Percentiles rank a stretch among this genome's conserved stretches.
Evolutionary conservation across 2,797 vertebrate genomes (phyloP).

Genomic region (Valencia hispanica): DNA sequence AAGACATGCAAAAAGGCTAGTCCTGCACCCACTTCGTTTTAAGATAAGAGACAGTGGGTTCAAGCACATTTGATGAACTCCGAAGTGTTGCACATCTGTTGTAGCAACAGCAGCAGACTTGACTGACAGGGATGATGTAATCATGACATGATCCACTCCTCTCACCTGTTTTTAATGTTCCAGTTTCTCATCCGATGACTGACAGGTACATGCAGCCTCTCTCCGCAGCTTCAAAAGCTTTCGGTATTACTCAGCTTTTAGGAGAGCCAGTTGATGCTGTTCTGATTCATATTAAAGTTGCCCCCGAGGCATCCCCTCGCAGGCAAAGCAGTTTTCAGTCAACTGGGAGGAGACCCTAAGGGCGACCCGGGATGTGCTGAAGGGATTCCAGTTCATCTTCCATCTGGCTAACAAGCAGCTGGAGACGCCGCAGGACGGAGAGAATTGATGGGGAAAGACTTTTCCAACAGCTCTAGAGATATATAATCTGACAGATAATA

Average conservation of each 20-base stretch:
- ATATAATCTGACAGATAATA: conserved; percentile 41
- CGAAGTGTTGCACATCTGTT: background rate
- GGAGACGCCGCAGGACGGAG: conserved; percentile 14
- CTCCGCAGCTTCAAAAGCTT: conserved; percentile 15
- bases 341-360: conserved; percentile 33
- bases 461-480: conserved; percentile 26
- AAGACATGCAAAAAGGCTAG: background rate
- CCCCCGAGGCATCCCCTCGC: conserved; percentile 36
- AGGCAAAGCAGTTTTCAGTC: conserved; percentile 35
- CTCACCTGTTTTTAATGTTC: conserved; percentile 6
- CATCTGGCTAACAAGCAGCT: conserved; percentile 34
- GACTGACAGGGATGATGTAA: background rate
- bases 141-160: background rate
- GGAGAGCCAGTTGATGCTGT: conserved; percentile 17
- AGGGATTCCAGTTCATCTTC: conserved; percentile 36
- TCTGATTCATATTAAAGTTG: conserved; percentile 40
- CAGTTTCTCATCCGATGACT: conserved; percentile 4
- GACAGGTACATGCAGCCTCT: conserved; percentile 10
- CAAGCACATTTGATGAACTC: conserved; percentile 8
- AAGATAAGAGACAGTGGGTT: background rate
- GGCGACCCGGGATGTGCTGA: conserved; percentile 37
- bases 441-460: conserved; percentile 14
- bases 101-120: background rate
- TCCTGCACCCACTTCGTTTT: background rate
- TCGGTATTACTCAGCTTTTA: conserved; percentile 31